Conservation (phyloP, 92 coral and sea anemone species). For the Zoanthus sansibaricus region DNA sequence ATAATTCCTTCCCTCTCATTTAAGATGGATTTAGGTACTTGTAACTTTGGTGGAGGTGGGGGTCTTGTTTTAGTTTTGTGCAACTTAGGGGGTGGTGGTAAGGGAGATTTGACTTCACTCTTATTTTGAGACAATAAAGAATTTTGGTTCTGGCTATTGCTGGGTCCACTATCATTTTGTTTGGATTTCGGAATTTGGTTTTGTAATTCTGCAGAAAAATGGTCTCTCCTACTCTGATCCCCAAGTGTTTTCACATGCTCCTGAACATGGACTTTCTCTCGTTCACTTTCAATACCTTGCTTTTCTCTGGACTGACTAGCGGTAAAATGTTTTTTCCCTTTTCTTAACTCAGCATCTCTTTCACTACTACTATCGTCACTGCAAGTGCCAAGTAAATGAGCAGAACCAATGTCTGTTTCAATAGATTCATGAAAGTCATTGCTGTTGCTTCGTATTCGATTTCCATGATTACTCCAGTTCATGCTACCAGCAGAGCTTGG, state of each 20-base stretch:
- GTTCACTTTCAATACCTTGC: slow-evolving; percentile 53
- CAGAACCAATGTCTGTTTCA: slow-evolving; percentile 74
- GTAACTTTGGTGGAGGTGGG: slow-evolving; percentile 84
- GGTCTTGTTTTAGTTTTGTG: slow-evolving; percentile 81
- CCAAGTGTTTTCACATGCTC: slow-evolving; percentile 7
- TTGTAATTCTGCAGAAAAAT: neutral
- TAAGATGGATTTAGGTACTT: slow-evolving; percentile 84
- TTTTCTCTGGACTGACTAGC: slow-evolving; percentile 46
- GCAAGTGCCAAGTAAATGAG: slow-evolving; percentile 62
- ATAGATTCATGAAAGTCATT: slow-evolving; percentile 79
- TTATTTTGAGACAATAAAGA: slow-evolving; percentile 20
- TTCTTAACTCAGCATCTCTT: slow-evolving; percentile 38
- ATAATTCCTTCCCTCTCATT: slow-evolving; percentile 83
- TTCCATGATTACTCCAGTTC: slow-evolving; percentile 81
- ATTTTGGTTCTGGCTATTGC: slow-evolving; percentile 42
- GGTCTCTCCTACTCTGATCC: slow-evolving; percentile 43
- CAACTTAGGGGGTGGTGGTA: slow-evolving; percentile 80
- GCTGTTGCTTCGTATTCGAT: slow-evolving; percentile 59
- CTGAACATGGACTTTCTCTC: slow-evolving; percentile 33
- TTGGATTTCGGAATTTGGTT: slow-evolving; percentile 23
- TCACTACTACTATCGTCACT: slow-evolving; percentile 76
- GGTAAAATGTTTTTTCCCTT: slow-evolving; percentile 45
- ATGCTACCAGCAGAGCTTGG: slow-evolving; percentile 62
- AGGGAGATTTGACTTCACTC: slow-evolving; percentile 47
- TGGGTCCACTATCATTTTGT: slow-evolving; percentile 16